These are phyloP conservation scores for Entomyzon cyanotis DNA, from an alignment of 2,113 vertebrate genomes.

Conservation along the genomic window DNA sequence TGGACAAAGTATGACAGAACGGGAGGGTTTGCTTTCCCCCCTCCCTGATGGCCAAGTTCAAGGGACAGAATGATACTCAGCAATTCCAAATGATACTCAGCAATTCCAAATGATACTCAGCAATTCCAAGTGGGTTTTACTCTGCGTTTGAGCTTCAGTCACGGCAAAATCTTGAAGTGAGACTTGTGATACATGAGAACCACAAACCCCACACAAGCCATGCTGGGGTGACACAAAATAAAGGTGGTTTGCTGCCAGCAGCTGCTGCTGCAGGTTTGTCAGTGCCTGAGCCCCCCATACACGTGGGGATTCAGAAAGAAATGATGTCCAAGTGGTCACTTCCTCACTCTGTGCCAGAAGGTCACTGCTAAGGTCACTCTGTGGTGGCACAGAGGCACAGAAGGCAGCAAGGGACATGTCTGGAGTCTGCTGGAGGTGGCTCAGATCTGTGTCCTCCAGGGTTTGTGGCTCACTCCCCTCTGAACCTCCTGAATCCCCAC, in stretches of 20 bases:
- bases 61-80: slow-evolving; percentile 4
- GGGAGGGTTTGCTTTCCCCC: neutral
- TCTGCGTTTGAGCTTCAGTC: neutral
- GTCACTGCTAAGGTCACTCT: neutral
- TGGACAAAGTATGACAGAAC: neutral
- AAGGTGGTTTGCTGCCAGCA: neutral
- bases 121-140: neutral
- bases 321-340: fast-evolving
- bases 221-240: neutral
- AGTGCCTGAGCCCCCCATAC: neutral
- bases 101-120: slow-evolving; percentile 5
- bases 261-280: neutral
- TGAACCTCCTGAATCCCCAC: neutral
- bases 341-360: neutral
- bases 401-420: neutral
- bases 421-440: neutral
- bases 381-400: neutral
- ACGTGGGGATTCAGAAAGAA: neutral
- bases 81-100: slow-evolving; percentile 10
- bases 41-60: neutral
- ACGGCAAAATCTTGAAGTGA: neutral
- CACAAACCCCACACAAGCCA: neutral
- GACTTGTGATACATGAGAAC: neutral
- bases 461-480: neutral
- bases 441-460: neutral